Conservation (phyloP, 2,797 vertebrate species). For the Sebastes matsubarae region DNA sequence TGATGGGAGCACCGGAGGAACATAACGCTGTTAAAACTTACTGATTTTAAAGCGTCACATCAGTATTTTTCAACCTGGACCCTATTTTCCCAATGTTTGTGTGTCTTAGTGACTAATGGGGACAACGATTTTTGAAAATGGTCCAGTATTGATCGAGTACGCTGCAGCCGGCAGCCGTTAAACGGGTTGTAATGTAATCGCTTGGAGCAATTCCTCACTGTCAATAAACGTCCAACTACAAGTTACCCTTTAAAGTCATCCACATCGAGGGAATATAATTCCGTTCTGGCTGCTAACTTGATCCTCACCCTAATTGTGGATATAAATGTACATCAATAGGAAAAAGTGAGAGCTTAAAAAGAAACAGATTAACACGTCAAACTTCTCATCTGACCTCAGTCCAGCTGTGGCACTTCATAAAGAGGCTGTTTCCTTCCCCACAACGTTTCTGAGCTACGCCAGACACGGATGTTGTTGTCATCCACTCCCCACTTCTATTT, state of each 20-base stretch:
- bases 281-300: not conserved
- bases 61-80: too few species aligned
- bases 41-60: too few species aligned
- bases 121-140: too few species aligned
- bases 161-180: too few species aligned
- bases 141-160: too few species aligned
- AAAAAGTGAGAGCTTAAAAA: constrained; percentile 18
- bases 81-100: too few species aligned
- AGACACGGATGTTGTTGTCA: constrained; percentile 49
- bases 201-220: too few species aligned
- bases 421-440: constrained; percentile 1
- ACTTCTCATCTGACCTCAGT: constrained; percentile 2
- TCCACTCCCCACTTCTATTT: constrained; percentile 48
- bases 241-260: not conserved
- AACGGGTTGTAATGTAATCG: too few species aligned
- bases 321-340: not conserved
- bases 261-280: not conserved
- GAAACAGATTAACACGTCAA: constrained; percentile 3
- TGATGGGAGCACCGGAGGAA: not conserved
- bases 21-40: not conserved
- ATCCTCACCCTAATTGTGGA: not conserved
- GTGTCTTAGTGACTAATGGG: too few species aligned
- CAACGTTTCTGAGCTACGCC: constrained; percentile 27
- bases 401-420: not conserved
- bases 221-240: not conserved